Evolutionary conservation across 2,888 invertebrate species (phyloP).

Genomic region (Lycaena phlaeas): DNA sequence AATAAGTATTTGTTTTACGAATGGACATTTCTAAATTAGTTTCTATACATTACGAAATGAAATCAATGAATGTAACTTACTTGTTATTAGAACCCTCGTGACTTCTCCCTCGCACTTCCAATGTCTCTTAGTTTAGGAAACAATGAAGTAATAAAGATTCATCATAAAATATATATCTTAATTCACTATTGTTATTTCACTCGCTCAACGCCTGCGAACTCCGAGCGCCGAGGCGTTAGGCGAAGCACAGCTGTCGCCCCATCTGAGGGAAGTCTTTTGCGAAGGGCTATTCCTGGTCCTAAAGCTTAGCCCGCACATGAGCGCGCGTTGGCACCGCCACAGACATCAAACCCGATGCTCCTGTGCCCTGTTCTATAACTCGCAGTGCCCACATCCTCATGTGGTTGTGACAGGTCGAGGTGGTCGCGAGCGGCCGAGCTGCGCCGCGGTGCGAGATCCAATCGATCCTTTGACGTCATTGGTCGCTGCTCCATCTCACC

Average conservation of each 20-base stretch:
- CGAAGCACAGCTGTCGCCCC: conserved; percentile 89
- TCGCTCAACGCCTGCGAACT: conserved; percentile 16
- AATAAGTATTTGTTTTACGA: too few species aligned
- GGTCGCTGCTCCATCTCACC: conserved; percentile 27
- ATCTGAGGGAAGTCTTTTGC: conserved; percentile 96
- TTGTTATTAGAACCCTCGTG: conserved; percentile 20
- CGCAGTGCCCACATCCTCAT: conserved; percentile 34
- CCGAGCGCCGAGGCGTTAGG: conserved; percentile 12
- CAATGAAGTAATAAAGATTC: conserved; percentile 27
- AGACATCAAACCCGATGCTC: conserved; percentile 35
- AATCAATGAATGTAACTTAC: conserved; percentile 23
- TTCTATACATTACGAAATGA: too few species aligned
- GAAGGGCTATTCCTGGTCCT: conserved; percentile 97
- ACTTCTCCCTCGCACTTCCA: conserved; percentile 18
- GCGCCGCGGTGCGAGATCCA: conserved; percentile 24
- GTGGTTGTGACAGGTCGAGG: conserved; percentile 40
- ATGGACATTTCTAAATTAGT: too few species aligned
- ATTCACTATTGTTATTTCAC: conserved; percentile 29
- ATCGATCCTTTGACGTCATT: conserved; percentile 66
- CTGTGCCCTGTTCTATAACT: conserved; percentile 44
- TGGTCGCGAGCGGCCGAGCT: conserved; percentile 22
- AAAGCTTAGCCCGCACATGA: conserved; percentile 97
- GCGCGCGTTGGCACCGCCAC: conserved; percentile 63
- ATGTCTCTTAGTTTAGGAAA: conserved; percentile 22
- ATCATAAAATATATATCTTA: conserved; percentile 34